phyloP scores from a whole-genome alignment of 2,888 invertebrate genomes.

The Hybos culiciformis region DNA sequence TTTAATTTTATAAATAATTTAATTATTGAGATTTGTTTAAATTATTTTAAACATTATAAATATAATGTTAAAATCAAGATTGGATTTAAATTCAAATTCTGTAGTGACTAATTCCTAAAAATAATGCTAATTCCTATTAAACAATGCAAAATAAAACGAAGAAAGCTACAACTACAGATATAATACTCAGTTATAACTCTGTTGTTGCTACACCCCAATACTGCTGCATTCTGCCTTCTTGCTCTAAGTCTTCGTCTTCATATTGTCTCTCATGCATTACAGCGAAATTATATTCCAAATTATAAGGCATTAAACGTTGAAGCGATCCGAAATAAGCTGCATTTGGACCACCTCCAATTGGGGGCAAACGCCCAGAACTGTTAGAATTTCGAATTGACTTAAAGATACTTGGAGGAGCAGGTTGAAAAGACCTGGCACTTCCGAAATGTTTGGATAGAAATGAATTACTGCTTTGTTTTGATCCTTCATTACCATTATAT shows the following conservation, averaged over 20 bases:
- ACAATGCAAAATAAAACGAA: background rate
- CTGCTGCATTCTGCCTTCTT: constrained; percentile 73
- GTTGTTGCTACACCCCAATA: constrained; percentile 87
- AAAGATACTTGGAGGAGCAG: constrained; percentile 20
- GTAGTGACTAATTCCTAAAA: background rate
- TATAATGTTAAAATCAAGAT: no score
- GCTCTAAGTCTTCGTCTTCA: constrained; percentile 57
- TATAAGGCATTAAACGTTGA: constrained; percentile 71
- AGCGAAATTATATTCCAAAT: constrained; percentile 70
- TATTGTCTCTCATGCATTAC: constrained; percentile 64
- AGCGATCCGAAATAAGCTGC: constrained; percentile 79
- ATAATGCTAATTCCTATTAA: background rate
- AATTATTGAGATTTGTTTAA: no score
- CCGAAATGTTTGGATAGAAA: constrained; percentile 64
- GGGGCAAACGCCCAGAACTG: constrained; percentile 39
- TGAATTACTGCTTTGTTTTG: constrained; percentile 27
- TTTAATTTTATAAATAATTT: no score
- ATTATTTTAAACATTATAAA: no score
- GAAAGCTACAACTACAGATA: background rate
- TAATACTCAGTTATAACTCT: constrained; percentile 46
- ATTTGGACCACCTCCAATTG: constrained; percentile 58
- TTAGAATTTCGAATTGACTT: constrained; percentile 39
- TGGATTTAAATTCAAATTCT: background rate
- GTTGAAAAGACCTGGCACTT: constrained; percentile 66
- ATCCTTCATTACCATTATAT: constrained; percentile 16